Evolutionary conservation across 2,797 vertebrate genomes (phyloP).

Genomic region (Chelonia mydas): DNA sequence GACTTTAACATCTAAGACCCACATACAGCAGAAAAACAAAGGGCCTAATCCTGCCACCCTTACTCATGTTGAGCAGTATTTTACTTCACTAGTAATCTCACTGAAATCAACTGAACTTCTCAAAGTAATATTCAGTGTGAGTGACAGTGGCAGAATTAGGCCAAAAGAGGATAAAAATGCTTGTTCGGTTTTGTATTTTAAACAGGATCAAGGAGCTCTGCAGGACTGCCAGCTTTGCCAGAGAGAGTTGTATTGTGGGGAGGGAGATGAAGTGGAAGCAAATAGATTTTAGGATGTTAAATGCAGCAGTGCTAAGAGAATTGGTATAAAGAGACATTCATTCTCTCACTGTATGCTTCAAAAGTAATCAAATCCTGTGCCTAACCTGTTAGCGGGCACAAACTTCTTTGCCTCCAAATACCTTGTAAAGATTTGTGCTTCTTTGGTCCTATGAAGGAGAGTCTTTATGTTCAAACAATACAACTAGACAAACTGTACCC

Average conservation of each 20-base stretch:
- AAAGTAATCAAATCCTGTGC: constrained; percentile 22
- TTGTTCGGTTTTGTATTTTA: constrained; percentile 1
- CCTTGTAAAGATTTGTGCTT: constrained; percentile 38
- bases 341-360: background rate
- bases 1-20: background rate
- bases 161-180: constrained; percentile 2
- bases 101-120: background rate
- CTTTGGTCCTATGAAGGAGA: background rate
- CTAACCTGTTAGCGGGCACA: background rate
- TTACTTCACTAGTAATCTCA: background rate
- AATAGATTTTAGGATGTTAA: background rate
- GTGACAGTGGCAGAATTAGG: background rate
- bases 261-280: background rate
- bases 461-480: constrained; percentile 1
- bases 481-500: constrained; percentile 51
- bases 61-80: background rate
- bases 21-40: background rate
- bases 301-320: background rate
- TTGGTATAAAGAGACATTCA: constrained; percentile 20
- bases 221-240: background rate
- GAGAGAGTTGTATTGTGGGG: background rate
- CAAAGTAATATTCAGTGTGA: background rate
- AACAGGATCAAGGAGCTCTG: background rate
- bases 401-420: constrained; percentile 28
- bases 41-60: background rate